phyloP scores from a whole-genome alignment of 2,113 vertebrate species.

The Callipepla californica region DNA sequence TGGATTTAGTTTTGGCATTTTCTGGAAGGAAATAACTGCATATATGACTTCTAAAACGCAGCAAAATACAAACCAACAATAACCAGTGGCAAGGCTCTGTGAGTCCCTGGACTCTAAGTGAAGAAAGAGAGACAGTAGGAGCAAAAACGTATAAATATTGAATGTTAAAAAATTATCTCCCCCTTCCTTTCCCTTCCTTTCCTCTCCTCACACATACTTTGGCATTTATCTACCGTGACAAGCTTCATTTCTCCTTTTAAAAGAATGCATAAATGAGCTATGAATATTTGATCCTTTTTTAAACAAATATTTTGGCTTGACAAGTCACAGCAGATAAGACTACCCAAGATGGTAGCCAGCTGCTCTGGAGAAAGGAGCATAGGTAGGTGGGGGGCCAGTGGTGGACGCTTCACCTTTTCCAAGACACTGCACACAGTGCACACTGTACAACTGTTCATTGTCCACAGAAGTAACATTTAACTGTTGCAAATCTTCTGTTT shows the following conservation, averaged over 20 bases:
- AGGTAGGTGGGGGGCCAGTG: not conserved
- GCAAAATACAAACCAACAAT: not conserved
- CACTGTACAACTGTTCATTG: fast-evolving
- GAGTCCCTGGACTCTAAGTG: not conserved
- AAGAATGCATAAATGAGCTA: constrained; percentile 65
- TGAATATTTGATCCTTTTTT: constrained; percentile 74
- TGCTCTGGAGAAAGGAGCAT: not conserved
- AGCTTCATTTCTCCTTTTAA: constrained; percentile 51
- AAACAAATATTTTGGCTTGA: constrained; percentile 68
- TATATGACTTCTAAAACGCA: constrained; percentile 43
- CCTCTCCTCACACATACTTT: not conserved
- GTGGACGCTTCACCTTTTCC: not conserved
- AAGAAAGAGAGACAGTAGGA: not conserved
- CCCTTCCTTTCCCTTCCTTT: not conserved
- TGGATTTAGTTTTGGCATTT: constrained; percentile 39
- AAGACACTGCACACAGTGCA: fast-evolving
- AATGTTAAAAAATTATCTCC: not conserved
- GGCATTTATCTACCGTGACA: constrained; percentile 62
- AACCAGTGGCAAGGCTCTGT: not conserved
- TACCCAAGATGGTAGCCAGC: constrained; percentile 61
- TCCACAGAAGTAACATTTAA: fast-evolving
- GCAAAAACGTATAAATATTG: not conserved
- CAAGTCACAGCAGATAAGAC: constrained; percentile 64
- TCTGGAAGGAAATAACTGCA: constrained; percentile 33
- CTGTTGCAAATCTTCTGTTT: not conserved